Evolutionary conservation across 2,888 invertebrate genomes (phyloP).

Genomic region (Danaus chrysippus): DNA sequence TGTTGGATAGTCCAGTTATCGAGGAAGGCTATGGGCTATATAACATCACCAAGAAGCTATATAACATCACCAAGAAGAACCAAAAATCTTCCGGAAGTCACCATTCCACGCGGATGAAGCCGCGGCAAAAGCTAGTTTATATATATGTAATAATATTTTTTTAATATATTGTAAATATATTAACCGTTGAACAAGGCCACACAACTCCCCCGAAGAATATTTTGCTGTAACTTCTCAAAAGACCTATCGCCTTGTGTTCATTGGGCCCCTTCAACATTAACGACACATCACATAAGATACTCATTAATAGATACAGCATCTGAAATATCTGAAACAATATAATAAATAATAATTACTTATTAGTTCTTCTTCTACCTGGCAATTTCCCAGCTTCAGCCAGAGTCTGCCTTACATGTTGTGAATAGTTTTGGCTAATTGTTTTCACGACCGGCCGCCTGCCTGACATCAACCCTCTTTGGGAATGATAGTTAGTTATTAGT

Average conservation of each 20-base stretch:
- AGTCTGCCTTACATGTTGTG: too few relatives aligned
- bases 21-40: too few relatives aligned
- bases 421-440: too few relatives aligned
- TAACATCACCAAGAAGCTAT: too few relatives aligned
- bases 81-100: too few relatives aligned
- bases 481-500: not conserved
- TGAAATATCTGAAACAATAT: constrained; percentile 46
- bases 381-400: too few relatives aligned
- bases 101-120: too few relatives aligned
- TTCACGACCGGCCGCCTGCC: too few relatives aligned
- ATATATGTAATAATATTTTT: not conserved
- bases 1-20: too few relatives aligned
- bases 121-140: not conserved
- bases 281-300: constrained; percentile 32
- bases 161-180: constrained; percentile 16
- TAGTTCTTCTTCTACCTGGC: not conserved
- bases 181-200: constrained; percentile 36
- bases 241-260: constrained; percentile 31
- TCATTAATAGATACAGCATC: constrained; percentile 23
- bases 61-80: too few relatives aligned
- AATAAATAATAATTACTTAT: not conserved
- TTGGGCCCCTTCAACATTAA: constrained; percentile 25
- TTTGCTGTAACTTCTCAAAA: constrained; percentile 39
- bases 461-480: too few relatives aligned
- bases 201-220: constrained; percentile 39